Base-by-base conservation (phyloP, 2,888 invertebrate genomes). In the Selenia dentaria region DNA sequence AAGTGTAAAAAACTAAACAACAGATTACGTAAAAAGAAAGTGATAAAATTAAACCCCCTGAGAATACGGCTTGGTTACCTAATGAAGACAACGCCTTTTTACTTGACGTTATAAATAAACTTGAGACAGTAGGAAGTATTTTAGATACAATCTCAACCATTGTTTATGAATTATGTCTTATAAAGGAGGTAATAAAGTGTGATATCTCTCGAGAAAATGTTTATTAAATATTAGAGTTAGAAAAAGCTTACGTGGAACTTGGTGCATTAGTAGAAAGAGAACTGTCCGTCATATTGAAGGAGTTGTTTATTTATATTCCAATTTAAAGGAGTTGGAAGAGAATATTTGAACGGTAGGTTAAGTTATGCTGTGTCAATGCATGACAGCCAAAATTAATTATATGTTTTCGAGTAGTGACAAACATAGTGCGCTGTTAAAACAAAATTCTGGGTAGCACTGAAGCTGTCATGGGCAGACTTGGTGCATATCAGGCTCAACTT, bases 81-180 rank as follows among this genome's bases (percentile, higher is more conserved):
- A 46, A 46, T 35, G 26, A 40, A 41, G 41, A 41, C 41, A 37
- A 37, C 41, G 26, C 22, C 40, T 37, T 47, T 41, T 41, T 41
- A 37, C 40, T 40, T 36, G 6, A 1, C 26, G 14, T 20, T 46
- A 6, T 37, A 37, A 33, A 39, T 46, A 40, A 40, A 3, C 8
- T 29, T 11, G 20, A 35, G 22, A 34, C n/a, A 32, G 24, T 13
- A 46, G 47, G 47, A 48, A 48, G 41, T 36, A 40, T 34, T 40
- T 40, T 20, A 48, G 47, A 48, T 48, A 3, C 2, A 27, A 48
- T 48, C 47, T 25, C 28, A 2, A 0, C 36, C 37, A 42, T 48
- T 48, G 41, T 48, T 29, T 42, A 48, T 48, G 47, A 48, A 48
- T 42, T 48, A 48, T 29, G 41, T 42, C 47, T 37, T 25, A 37